Evolutionary conservation across 2,888 invertebrate genomes (phyloP).

Genomic region (Coelinius sp.): DNA sequence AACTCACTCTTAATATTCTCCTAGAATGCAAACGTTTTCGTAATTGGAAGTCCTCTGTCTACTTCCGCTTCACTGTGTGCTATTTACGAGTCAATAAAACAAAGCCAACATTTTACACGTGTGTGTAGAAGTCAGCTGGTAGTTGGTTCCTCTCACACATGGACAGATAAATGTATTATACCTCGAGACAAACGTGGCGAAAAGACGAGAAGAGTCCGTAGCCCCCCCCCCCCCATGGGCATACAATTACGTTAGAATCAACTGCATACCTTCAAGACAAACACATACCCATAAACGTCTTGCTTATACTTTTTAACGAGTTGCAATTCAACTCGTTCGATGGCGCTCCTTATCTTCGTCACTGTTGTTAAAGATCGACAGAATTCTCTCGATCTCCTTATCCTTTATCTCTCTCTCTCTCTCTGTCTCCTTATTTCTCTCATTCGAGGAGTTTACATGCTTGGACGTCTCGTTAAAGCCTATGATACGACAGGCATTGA

Average conservation of each 20-base stretch:
- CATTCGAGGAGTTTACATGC: background rate
- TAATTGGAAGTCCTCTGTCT: constrained; percentile 59
- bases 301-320: constrained; percentile 52
- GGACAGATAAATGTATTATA: background rate
- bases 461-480: constrained; percentile 33
- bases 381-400: constrained; percentile 45
- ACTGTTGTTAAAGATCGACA: constrained; percentile 49
- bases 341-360: constrained; percentile 48
- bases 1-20: constrained; percentile 4
- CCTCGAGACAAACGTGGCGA: background rate
- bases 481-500: constrained; percentile 14
- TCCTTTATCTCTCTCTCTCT: background rate
- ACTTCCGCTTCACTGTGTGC: constrained; percentile 59
- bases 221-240: constrained; percentile 45
- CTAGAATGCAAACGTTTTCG: constrained; percentile 50
- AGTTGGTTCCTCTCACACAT: background rate
- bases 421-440: background rate
- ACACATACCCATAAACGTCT: constrained; percentile 54
- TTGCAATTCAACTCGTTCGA: constrained; percentile 46
- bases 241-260: constrained; percentile 56
- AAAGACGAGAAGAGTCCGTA: background rate
- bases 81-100: constrained; percentile 67
- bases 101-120: constrained; percentile 46
- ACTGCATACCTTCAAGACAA: constrained; percentile 46
- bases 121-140: constrained; percentile 40